Conservation (phyloP, 1,140 invertebrate species). For the Ganaspis sp. region DNA sequence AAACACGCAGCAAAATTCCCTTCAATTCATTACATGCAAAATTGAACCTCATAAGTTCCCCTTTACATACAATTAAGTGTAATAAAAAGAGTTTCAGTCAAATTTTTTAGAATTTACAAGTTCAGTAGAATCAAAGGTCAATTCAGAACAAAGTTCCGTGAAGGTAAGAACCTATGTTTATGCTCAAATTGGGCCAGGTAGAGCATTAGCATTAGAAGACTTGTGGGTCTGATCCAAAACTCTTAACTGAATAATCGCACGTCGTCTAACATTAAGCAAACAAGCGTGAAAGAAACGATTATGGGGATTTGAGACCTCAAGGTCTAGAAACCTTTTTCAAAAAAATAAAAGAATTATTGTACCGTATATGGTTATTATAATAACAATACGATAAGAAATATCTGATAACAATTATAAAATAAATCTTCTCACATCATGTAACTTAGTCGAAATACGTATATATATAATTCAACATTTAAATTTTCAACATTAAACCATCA, state of each 20-base stretch:
- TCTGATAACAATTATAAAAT: no score
- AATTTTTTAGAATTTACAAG: not conserved
- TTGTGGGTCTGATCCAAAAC: not conserved
- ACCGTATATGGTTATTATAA: no score
- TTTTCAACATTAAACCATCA: no score
- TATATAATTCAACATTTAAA: no score
- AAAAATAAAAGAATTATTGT: not conserved
- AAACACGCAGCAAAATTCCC: no score
- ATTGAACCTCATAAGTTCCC: no score
- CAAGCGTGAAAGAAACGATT: conserved; percentile 15
- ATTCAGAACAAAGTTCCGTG: not conserved
- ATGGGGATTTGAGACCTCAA: not conserved
- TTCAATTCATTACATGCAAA: no score
- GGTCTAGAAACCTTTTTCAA: not conserved
- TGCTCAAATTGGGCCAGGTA: not conserved
- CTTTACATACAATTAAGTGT: no score
- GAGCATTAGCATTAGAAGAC: conserved; percentile 4
- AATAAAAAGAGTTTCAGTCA: not conserved
- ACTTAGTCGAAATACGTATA: no score
- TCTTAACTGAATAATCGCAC: conserved; percentile 9
- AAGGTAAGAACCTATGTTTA: conserved; percentile 10
- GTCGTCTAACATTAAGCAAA: conserved; percentile 9
- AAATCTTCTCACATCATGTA: no score
- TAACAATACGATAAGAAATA: no score
- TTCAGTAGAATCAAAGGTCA: not conserved